These are phyloP conservation scores for Mionectes macconnelli DNA, from an alignment of 2,113 vertebrate genomes.

Conservation along the genomic window DNA sequence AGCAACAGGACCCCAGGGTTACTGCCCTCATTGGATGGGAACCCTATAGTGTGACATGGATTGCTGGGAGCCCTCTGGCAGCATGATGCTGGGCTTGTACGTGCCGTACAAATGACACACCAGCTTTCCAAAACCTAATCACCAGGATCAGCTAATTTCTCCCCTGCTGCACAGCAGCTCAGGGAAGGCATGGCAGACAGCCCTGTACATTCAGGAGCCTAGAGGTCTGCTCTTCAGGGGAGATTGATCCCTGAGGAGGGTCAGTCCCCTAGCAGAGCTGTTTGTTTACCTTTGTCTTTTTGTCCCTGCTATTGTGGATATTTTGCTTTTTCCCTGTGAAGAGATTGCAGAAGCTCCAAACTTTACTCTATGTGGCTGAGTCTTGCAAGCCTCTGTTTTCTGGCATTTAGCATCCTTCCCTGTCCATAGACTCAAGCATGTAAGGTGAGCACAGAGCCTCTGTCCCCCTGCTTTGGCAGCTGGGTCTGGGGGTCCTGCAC, in stretches of 20 bases:
- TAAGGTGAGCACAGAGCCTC: not conserved
- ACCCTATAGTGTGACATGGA: fast-evolving
- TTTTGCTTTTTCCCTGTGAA: not conserved
- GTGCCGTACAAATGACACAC: not conserved
- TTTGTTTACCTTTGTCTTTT: not conserved
- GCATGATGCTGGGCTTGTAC: not conserved
- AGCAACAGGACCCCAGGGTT: not conserved
- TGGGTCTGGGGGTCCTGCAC: not conserved
- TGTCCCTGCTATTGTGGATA: not conserved
- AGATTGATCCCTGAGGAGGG: not conserved
- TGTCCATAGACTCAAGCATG: not conserved
- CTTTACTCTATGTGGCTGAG: not conserved
- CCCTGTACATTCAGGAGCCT: not conserved
- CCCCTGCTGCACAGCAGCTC: not conserved
- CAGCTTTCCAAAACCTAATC: not conserved
- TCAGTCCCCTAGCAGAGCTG: fast-evolving
- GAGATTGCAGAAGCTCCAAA: not conserved
- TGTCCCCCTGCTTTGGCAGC: not conserved
- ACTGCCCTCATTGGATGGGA: not conserved
- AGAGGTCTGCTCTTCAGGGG: not conserved
- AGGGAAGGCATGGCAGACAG: not conserved
- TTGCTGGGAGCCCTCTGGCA: not conserved
- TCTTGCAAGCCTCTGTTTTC: not conserved
- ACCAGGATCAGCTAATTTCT: not conserved
- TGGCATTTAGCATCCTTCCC: not conserved